Base-by-base conservation (phyloP, 2,113 vertebrate genomes). In the Chaetodon auriga region DNA sequence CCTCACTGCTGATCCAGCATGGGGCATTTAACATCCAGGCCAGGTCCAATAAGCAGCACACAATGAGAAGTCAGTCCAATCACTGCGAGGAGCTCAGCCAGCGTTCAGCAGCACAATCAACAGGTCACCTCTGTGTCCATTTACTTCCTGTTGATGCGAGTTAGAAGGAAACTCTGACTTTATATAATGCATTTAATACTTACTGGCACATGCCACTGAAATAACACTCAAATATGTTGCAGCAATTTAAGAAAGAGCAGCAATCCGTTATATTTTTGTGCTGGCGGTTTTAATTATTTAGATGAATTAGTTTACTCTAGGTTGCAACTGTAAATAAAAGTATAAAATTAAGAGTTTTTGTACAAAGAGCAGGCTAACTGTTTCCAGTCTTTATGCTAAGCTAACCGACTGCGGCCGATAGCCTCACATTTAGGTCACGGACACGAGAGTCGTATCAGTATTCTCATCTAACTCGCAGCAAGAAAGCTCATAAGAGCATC, bases 11-110 rank as follows among this genome's bases (percentile, higher is more conserved):
- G 63, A n/a, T 30, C 15, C 51, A 65, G 36, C 55, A 72, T 21
- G 54, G 21, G 57, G 64, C 23, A 53, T 16, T 78, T 41, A 49
- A 55, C 48, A 78, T 49, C 41, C 16, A 75, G 49, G 36, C 30
- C 57, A 35, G 36, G 46, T 16, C 19, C 23, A 78, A 45, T 23
- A 54, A 9, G n/a, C 49, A 19, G 38, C 7, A 16, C n/a, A 55
- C 51, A 36, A 16, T 38, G 7, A 64, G 21, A 16, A 25, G 16
- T 58, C 58, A 25, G 23, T 46, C 62, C 30, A 12, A 14, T 13
- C 25, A 3, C 16, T 45, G 23, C 19, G 38, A 68, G 41, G 25
- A 53, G 38, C 18, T 25, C 66, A 35, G 23, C 45, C 43, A 1
- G 35, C 36, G 5, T 30, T 72, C 53, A 57, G 38, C n/a, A 35